Evolutionary conservation across 2,888 invertebrate genomes (phyloP).

Genomic region (Celastrina argiolus): DNA sequence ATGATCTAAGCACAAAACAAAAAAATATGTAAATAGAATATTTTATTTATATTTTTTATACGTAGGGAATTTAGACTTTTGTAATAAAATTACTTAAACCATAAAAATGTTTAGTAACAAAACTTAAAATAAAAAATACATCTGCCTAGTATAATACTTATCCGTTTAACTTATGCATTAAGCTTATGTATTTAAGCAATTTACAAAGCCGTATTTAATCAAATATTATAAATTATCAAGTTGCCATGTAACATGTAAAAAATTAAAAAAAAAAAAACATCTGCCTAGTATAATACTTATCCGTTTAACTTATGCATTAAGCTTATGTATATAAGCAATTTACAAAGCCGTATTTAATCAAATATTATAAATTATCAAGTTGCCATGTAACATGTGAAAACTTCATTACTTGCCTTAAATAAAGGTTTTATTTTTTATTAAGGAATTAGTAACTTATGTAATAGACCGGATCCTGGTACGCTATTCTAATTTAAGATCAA

Average conservation of each 20-base stretch:
- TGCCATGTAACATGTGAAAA: neutral
- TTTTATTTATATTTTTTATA: neutral
- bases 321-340: too few species aligned
- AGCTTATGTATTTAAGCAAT: too few species aligned
- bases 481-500: too few species aligned
- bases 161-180: neutral
- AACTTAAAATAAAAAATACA: neutral
- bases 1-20: neutral
- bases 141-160: neutral
- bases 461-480: too few species aligned
- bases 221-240: neutral
- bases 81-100: neutral
- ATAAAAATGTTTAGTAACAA: neutral
- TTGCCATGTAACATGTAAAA: slow-evolving; percentile 3
- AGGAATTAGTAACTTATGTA: too few species aligned
- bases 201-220: neutral
- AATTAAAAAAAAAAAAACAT: neutral
- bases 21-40: neutral
- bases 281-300: neutral
- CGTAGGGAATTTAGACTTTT: neutral
- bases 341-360: neutral
- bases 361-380: neutral
- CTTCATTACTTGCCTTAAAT: neutral
- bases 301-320: neutral
- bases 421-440: neutral